Evolutionary conservation across 1,140 invertebrate species (phyloP).

Genomic region (Idris sp.): DNA sequence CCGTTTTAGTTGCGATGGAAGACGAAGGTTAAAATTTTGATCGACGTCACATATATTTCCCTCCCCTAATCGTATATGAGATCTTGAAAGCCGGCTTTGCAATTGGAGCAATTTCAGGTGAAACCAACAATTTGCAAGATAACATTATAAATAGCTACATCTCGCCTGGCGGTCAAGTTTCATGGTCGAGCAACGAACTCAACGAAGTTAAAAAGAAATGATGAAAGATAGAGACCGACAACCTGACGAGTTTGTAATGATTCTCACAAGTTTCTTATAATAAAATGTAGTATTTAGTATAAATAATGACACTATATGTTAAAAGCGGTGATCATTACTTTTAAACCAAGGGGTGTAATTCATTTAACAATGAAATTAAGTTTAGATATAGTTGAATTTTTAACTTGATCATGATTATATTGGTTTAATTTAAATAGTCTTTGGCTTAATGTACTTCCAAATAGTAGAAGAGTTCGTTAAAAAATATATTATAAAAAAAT

Average conservation of each 20-base stretch:
- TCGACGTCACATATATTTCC: constrained; percentile 10
- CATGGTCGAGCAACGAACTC: constrained; percentile 65
- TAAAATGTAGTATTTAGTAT: too few species aligned
- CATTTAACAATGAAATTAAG: too few species aligned
- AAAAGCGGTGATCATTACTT: too few species aligned
- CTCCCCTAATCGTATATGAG: constrained; percentile 34
- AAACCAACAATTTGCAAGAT: constrained; percentile 56
- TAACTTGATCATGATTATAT: too few species aligned
- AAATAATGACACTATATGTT: too few species aligned
- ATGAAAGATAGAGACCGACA: constrained; percentile 36
- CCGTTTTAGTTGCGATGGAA: not conserved
- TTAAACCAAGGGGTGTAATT: too few species aligned
- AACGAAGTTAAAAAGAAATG: constrained; percentile 41
- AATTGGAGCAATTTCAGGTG: constrained; percentile 60
- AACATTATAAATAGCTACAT: constrained; percentile 61
- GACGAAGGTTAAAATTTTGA: constrained; percentile 11
- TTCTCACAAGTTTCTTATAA: constrained; percentile 23
- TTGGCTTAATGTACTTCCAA: too few species aligned
- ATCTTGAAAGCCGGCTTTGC: constrained; percentile 30
- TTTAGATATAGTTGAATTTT: too few species aligned
- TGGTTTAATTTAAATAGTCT: too few species aligned
- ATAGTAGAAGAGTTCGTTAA: too few species aligned
- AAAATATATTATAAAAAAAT: too few species aligned
- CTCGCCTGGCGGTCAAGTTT: constrained; percentile 49
- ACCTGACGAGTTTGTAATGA: constrained; percentile 39